A percentile compares a stretch with the other conserved stretches of the same genome.
phyloP scores from a whole-genome alignment of 2,113 vertebrate species.

The Perca flavescens region DNA sequence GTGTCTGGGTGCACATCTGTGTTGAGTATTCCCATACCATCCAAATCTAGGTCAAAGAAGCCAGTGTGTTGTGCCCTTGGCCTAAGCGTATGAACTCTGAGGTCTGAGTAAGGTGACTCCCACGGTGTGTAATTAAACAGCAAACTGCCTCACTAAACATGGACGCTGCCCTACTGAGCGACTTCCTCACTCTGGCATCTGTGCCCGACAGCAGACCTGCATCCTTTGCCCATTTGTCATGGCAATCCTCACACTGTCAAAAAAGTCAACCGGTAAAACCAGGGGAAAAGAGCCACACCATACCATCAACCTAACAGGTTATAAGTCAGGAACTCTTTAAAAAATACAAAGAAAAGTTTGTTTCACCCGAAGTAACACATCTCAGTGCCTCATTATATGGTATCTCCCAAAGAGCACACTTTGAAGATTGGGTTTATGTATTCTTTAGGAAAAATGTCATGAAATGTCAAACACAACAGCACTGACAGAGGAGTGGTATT shows the following conservation, averaged over 20 bases:
- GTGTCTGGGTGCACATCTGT: background rate
- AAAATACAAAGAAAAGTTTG: conserved; percentile 42
- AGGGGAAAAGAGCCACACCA: conserved; percentile 17
- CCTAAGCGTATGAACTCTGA: conserved; percentile 57
- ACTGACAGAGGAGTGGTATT: conserved; percentile 4
- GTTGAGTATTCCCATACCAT: conserved; percentile 22
- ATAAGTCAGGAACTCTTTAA: conserved; percentile 37
- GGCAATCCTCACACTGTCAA: conserved; percentile 35
- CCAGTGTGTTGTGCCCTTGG: conserved; percentile 65
- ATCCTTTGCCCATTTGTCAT: conserved; percentile 62
- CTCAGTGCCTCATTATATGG: conserved; percentile 62
- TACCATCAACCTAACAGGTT: conserved; percentile 24
- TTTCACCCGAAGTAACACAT: conserved; percentile 50
- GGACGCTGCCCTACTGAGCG: conserved; percentile 72
- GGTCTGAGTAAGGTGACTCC: conserved; percentile 84
- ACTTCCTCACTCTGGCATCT: conserved; percentile 73
- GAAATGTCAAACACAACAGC: conserved; percentile 44
- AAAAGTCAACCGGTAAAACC: conserved; percentile 41
- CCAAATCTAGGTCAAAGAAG: conserved; percentile 45
- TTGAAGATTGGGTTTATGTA: conserved; percentile 51
- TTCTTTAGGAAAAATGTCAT: conserved; percentile 47
- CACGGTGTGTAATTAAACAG: conserved; percentile 86
- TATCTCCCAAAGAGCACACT: conserved; percentile 41
- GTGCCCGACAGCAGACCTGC: conserved; percentile 53
- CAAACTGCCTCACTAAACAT: conserved; percentile 84